Evolutionary conservation across 1,140 invertebrate species (phyloP).

Genomic region (Aradophagus sp.): DNA sequence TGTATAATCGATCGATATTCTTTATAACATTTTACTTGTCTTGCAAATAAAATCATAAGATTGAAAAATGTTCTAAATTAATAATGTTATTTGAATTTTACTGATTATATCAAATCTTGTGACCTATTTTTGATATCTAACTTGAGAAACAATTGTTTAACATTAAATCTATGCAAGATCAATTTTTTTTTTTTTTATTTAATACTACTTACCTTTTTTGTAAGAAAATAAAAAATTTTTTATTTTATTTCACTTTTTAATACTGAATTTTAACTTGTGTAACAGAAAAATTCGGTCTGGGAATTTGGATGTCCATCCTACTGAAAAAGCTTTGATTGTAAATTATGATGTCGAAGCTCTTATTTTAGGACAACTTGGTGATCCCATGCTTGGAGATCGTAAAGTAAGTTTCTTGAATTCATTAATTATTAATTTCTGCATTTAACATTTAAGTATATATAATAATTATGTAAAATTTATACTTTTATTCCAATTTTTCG

Average conservation of each 20-base stretch:
- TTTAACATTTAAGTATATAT: neutral
- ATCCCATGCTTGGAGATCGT: conserved; percentile 89
- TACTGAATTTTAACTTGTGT: neutral
- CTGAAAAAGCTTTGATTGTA: conserved; percentile 91
- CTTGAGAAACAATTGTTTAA: neutral
- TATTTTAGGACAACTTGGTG: conserved; percentile 87
- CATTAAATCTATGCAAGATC: neutral
- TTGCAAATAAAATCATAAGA: too few species aligned
- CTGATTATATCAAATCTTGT: too few species aligned
- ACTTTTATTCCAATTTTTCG: conserved; percentile 17
- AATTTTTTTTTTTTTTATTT: too few species aligned
- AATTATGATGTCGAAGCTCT: conserved; percentile 93
- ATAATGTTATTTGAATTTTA: too few species aligned
- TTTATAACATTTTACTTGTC: conserved; percentile 70
- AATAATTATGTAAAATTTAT: too few species aligned
- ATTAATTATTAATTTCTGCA: conserved; percentile 14
- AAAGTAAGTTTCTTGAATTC: conserved; percentile 76
- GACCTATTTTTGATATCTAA: too few species aligned
- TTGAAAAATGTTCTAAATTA: too few species aligned
- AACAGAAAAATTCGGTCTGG: conserved; percentile 86
- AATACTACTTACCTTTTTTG: too few species aligned
- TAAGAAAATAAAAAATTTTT: neutral
- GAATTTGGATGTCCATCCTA: conserved; percentile 91
- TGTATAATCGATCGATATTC: conserved; percentile 27
- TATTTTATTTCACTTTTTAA: neutral